These are phyloP conservation scores for Phoxinus dragarum DNA, from an alignment of 2,797 vertebrate genomes.

Conservation along the genomic window DNA sequence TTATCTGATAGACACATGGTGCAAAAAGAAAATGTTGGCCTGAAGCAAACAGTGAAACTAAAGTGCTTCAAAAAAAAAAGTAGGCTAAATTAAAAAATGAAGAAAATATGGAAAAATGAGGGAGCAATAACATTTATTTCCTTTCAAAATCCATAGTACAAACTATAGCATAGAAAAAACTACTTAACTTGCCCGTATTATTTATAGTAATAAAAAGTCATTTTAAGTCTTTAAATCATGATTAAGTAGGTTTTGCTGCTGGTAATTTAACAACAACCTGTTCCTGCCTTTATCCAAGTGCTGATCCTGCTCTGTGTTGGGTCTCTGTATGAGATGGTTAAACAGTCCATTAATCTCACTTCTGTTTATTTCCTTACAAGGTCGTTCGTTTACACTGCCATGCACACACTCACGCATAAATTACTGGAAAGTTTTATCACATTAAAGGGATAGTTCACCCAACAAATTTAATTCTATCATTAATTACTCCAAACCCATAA, in stretches of 20 bases:
- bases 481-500: no score
- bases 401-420: slow-evolving; percentile 2
- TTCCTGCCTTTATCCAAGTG: slow-evolving; percentile 5
- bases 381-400: slow-evolving; percentile 61
- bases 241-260: background rate
- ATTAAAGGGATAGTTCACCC: background rate
- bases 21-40: background rate
- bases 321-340: slow-evolving; percentile 51
- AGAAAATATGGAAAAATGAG: background rate
- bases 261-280: background rate
- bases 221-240: background rate
- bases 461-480: no score
- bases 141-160: background rate
- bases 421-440: slow-evolving; percentile 2
- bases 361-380: slow-evolving; percentile 63
- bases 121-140: background rate
- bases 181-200: background rate
- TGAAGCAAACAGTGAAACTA: background rate
- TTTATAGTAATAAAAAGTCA: no score
- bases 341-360: slow-evolving; percentile 64
- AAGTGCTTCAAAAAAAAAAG: background rate
- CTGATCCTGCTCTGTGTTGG: slow-evolving; percentile 35
- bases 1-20: background rate
- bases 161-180: background rate
- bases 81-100: background rate